Conservation (phyloP, 2,888 invertebrate genomes). For the Apotomis capreana region DNA sequence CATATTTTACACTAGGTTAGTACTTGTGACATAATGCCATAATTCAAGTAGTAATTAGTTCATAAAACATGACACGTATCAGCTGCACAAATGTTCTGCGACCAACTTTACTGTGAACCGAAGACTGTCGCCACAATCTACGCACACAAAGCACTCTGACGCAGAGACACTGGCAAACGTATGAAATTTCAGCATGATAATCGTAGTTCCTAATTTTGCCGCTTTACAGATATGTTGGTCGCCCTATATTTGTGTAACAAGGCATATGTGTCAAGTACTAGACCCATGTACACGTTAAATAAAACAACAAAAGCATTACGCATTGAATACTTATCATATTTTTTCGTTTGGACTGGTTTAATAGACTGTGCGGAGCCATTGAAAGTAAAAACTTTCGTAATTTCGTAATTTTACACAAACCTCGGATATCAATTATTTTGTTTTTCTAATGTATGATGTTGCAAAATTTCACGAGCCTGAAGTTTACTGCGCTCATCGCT, state of each 20-base stretch:
- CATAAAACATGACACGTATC: background rate
- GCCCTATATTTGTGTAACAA: background rate
- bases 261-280: background rate
- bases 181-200: too few relatives aligned
- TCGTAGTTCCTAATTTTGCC: too few relatives aligned
- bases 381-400: background rate
- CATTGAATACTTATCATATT: background rate
- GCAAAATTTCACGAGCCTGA: background rate
- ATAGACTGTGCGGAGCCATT: background rate
- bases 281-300: background rate
- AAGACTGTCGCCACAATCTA: too few relatives aligned
- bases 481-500: background rate
- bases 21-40: background rate
- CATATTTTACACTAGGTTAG: background rate
- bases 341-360: slow-evolving; percentile 16
- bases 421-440: background rate
- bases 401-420: background rate
- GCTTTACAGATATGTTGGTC: too few relatives aligned
- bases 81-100: background rate
- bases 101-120: too few relatives aligned
- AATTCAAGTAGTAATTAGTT: background rate
- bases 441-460: background rate
- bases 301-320: background rate
- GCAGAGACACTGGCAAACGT: too few relatives aligned
- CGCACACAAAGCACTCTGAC: too few relatives aligned